A percentile compares a stretch with the other conserved stretches of the same genome.
Evolutionary conservation across 2,888 invertebrate genomes (phyloP).

Genomic region (Chrysina gloriosa): DNA sequence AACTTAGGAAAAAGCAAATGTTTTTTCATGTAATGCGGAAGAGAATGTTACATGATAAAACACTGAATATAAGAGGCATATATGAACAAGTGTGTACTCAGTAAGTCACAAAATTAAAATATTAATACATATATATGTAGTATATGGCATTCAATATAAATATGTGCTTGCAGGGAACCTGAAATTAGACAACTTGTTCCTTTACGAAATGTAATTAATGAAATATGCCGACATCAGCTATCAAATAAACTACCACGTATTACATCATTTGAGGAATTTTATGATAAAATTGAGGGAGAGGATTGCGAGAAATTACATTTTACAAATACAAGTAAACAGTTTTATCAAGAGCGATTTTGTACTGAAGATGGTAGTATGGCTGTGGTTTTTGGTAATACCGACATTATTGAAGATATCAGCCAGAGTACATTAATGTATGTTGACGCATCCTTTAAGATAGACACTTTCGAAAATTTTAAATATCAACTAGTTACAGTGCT

Average conservation of each 20-base stretch:
- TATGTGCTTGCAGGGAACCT: constrained; percentile 55
- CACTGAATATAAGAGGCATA: constrained; percentile 57
- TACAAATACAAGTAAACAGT: constrained; percentile 57
- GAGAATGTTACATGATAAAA: constrained; percentile 58
- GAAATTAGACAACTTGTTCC: constrained; percentile 56
- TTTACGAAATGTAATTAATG: constrained; percentile 58
- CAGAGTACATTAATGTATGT: constrained; percentile 61
- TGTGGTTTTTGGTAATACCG: constrained; percentile 58
- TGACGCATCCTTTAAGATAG: constrained; percentile 60
- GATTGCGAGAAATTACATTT: constrained; percentile 59
- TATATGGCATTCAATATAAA: not conserved
- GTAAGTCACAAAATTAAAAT: constrained; percentile 51
- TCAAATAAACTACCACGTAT: constrained; percentile 51
- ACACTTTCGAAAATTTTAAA: constrained; percentile 56
- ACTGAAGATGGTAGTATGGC: constrained; percentile 64
- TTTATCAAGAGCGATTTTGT: constrained; percentile 73
- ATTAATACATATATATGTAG: not conserved
- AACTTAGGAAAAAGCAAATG: constrained; percentile 57
- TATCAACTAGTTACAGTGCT: constrained; percentile 60
- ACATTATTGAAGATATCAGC: constrained; percentile 54
- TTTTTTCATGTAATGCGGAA: constrained; percentile 58
- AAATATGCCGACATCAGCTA: constrained; percentile 58
- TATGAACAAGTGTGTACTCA: constrained; percentile 58
- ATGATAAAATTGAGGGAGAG: constrained; percentile 55
- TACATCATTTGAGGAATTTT: constrained; percentile 58